These are phyloP conservation scores for Oxycera nigricornis DNA, from an alignment of 2,888 invertebrate species.

Conservation along the genomic window DNA sequence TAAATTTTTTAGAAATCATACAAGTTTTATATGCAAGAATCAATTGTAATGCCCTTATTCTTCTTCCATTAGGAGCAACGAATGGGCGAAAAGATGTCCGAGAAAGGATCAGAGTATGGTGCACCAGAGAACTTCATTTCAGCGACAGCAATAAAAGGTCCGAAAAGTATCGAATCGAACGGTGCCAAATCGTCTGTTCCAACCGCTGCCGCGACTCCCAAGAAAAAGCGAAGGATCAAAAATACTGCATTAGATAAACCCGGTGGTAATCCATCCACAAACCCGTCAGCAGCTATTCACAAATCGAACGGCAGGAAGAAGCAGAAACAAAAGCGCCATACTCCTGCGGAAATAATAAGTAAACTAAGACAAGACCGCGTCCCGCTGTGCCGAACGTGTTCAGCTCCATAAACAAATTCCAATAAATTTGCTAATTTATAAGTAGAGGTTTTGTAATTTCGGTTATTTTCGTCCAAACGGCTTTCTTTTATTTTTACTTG, in stretches of 20 bases:
- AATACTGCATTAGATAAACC: not conserved
- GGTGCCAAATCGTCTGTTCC: not conserved
- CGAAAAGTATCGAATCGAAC: not conserved
- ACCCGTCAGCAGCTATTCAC: not conserved
- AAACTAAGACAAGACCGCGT: constrained; percentile 23
- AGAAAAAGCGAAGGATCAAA: not conserved
- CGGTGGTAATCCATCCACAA: not conserved
- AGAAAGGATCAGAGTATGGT: constrained; percentile 31
- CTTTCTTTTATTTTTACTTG: constrained; percentile 21
- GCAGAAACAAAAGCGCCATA: constrained; percentile 50
- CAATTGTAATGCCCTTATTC: not conserved
- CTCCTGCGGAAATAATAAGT: constrained; percentile 41
- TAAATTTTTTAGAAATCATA: no score
- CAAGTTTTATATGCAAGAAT: no score
- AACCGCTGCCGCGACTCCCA: not conserved
- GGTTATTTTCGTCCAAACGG: not conserved
- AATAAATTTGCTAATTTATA: not conserved
- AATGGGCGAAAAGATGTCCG: constrained; percentile 28
- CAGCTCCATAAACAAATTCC: constrained; percentile 28
- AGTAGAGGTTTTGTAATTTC: constrained; percentile 7
- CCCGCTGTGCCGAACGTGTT: constrained; percentile 32
- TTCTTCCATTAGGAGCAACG: not conserved
- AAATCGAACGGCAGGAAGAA: not conserved
- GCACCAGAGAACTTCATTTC: constrained; percentile 26
- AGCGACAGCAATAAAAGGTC: not conserved